Conservation (phyloP, 2,888 invertebrate genomes). For the Acanthosepion pharaonis region DNA sequence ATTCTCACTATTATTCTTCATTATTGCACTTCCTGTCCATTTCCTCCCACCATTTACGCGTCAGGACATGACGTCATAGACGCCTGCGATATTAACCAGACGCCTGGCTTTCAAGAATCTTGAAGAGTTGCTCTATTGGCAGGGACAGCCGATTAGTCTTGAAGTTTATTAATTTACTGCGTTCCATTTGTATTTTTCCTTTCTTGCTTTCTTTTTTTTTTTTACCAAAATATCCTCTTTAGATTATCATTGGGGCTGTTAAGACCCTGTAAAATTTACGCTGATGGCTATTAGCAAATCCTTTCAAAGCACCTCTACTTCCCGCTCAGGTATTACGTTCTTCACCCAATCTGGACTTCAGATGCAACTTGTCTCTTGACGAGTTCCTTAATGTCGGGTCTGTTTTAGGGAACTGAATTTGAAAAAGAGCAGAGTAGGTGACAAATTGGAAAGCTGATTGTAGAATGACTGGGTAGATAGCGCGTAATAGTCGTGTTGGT, state of each 20-base stretch:
- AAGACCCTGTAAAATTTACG: background rate
- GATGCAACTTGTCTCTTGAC: background rate
- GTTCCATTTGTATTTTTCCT: background rate
- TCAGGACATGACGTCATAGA: background rate
- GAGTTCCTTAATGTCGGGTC: background rate
- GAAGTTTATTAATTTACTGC: background rate
- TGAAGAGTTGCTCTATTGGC: background rate
- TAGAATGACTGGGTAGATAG: background rate
- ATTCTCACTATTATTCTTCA: background rate
- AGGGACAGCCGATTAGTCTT: background rate
- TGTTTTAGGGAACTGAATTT: background rate
- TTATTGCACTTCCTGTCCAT: background rate
- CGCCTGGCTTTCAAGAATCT: background rate
- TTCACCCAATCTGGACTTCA: background rate
- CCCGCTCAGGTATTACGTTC: background rate
- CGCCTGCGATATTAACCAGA: background rate
- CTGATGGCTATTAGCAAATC: background rate
- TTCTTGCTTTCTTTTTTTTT: background rate
- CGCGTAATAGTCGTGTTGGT: background rate
- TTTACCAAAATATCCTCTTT: background rate
- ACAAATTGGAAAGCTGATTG: background rate
- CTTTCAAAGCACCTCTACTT: background rate
- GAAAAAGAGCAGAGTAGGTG: background rate
- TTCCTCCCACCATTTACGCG: background rate
- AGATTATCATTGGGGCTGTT: background rate